Base-by-base conservation (phyloP, 2,888 invertebrate genomes). In the Temnothorax rugatulus region DNA sequence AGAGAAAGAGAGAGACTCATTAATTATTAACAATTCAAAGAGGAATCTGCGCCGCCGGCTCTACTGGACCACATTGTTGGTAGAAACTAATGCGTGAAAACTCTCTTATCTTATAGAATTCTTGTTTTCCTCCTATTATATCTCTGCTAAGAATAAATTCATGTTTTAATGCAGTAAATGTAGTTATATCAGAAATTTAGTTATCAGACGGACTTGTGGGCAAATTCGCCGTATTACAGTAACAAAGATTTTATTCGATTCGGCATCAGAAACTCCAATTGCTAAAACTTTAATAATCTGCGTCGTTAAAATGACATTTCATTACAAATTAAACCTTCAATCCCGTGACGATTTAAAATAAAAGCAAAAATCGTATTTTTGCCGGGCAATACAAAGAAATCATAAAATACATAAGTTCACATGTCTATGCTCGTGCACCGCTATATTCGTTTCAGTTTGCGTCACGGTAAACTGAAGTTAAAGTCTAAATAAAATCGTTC, bases 21-120 rank as follows among this genome's bases (percentile, higher is more conserved):
- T 69, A 50, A 34, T 50, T 52, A 34, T 57, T 68, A 59, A 59
- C 18, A 71, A 38, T 81, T 71, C 69, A 50, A 25, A 77, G 54
- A 77, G n/a, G 0, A 77, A 47, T 47, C 9, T 68, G 29, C 29
- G 9, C 41, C 25, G 52, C 9, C 2, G 8, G 13, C 4, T 47
- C 18, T 21, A 3, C 34, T 57, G 47, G n/a, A 21, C 2, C 15
- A n/a, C 18, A 25, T 61, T 77, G 15, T 54, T 57, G 18, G 15
- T 38, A 0, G 25, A 41, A 79, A 71, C 34, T 71, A 34, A 71
- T 25, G 25, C 13, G 9, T 34, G 34, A 5, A 34, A 34, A 34
- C 0, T 34, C 7, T n/a, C 41, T 68, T 3, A 13, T 41, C 54
- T 54, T 54, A 4, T 2, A 2, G 29, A 77, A 25, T 54, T 64